Percentiles rank a stretch among this genome's conserved stretches.
Evolutionary conservation across 2,113 vertebrate genomes (phyloP).

Genomic region (Okapia johnstoni): DNA sequence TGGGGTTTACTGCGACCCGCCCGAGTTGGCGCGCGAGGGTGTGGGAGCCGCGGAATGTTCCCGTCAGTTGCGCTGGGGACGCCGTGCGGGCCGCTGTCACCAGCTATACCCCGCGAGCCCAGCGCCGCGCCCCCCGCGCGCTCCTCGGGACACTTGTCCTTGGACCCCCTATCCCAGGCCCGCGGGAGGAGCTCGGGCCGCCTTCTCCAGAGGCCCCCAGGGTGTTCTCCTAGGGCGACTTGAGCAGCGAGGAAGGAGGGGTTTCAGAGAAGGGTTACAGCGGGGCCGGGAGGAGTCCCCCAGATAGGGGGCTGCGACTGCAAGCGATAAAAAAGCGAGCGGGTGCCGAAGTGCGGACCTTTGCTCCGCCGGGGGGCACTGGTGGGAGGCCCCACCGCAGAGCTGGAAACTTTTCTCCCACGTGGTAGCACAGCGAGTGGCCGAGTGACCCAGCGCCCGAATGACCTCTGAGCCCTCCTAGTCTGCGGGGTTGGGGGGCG

Average conservation of each 20-base stretch:
- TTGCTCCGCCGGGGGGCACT: neutral
- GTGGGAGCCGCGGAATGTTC: neutral
- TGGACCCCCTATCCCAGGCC: neutral
- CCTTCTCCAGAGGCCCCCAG: rapidly evolving
- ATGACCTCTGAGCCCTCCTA: neutral
- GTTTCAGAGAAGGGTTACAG: neutral
- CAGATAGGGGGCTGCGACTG: neutral
- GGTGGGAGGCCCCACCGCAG: neutral
- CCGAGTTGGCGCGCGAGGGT: neutral
- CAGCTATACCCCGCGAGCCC: neutral
- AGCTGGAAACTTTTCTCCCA: slow-evolving; percentile 56
- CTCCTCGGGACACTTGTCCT: neutral
- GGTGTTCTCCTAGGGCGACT: neutral
- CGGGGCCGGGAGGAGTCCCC: neutral
- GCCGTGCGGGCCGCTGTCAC: neutral
- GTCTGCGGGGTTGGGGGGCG: neutral
- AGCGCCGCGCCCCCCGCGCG: too few relatives aligned
- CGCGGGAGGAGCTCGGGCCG: rapidly evolving
- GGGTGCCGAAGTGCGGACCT: neutral
- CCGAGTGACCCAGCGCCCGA: neutral
- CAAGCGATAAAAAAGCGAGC: neutral
- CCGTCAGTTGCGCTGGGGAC: neutral
- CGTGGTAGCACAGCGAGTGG: slow-evolving; percentile 10
- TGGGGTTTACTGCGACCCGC: neutral
- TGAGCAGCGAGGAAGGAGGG: too few relatives aligned